These are phyloP conservation scores for Sinhomidia bicolor DNA, from an alignment of 2,888 invertebrate genomes.

Conservation along the genomic window DNA sequence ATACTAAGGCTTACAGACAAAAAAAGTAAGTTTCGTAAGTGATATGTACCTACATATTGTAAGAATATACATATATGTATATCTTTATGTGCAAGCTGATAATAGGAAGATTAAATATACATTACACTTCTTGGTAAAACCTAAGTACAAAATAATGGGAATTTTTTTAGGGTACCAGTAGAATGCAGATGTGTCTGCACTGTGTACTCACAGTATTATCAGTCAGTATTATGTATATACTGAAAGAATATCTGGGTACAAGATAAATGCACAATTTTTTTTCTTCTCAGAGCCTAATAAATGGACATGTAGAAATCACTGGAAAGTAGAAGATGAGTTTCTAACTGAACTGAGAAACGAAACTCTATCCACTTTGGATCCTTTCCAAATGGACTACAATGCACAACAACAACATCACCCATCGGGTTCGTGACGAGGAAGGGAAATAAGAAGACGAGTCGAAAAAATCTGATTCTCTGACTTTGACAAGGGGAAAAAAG, in stretches of 20 bases:
- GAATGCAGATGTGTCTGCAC: too few relatives aligned
- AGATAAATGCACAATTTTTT: neutral
- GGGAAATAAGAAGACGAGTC: conserved; percentile 24
- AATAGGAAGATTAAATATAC: neutral
- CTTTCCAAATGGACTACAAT: conserved; percentile 59
- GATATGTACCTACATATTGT: neutral
- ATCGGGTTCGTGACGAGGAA: conserved; percentile 52
- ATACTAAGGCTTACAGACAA: too few relatives aligned
- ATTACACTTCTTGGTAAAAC: neutral
- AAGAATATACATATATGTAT: neutral
- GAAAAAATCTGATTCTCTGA: conserved; percentile 54
- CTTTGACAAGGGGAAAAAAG: conserved; percentile 52
- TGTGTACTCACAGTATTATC: too few relatives aligned
- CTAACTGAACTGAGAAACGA: neutral
- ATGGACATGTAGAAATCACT: conserved; percentile 33
- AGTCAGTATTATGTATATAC: neutral
- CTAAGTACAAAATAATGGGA: neutral
- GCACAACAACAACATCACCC: conserved; percentile 17
- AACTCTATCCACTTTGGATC: conserved; percentile 48
- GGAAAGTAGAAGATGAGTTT: neutral
- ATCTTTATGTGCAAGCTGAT: neutral
- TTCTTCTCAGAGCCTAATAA: neutral
- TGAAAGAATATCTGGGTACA: neutral
- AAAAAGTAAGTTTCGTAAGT: too few relatives aligned
- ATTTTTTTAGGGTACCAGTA: neutral